Base-by-base conservation (phyloP, 2,113 vertebrate genomes). In the Chaenogobius annularis region DNA sequence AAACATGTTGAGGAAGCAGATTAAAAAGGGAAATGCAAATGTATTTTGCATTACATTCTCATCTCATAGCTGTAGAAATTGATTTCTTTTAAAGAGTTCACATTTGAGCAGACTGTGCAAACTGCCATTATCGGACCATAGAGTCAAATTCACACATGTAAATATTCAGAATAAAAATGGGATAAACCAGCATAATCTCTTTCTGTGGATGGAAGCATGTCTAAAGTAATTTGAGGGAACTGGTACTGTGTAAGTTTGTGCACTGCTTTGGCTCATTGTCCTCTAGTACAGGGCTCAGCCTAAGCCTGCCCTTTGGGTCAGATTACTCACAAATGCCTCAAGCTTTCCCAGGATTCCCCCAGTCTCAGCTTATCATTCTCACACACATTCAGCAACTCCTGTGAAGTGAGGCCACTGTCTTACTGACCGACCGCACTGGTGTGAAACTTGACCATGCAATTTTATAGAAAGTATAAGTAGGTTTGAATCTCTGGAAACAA, bases 1-100 rank as follows among this genome's bases (percentile, higher is more conserved):
- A 87, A 90, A 90, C 85, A 87, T 88, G 85, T 88, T 91, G 89
- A 89, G 83, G 84, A 70, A 89, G 79, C 90, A 92, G 90, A 92
- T 91, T 91, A 89, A 83, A 91, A 55, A 70, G 70, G 77, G 84
- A 80, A 86, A 88, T 83, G 85, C 83, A 83, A 85, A 90, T 89
- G 84, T 85, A 90, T 91, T 91, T 89, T 84, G 82, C 77, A 89
- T 90, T 88, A 88, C 85, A 81, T 84, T 88, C 86, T 88, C 90
- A 88, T 90, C 85, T 86, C 83, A 79, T 84, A 86, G 89, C 89
- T 89, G 87, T 83, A 84, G 87, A 83, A 88, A 90, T 90, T 88
- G 88, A 92, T 90, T 91, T 89, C 73, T 87, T 79, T 80, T 63
- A 40, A 62, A 35, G 86, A 89, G 85, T 71, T 74, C 85, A 87